Evolutionary conservation across 2,888 invertebrate genomes (phyloP).

Genomic region (Gisinianus flammeolus): DNA sequence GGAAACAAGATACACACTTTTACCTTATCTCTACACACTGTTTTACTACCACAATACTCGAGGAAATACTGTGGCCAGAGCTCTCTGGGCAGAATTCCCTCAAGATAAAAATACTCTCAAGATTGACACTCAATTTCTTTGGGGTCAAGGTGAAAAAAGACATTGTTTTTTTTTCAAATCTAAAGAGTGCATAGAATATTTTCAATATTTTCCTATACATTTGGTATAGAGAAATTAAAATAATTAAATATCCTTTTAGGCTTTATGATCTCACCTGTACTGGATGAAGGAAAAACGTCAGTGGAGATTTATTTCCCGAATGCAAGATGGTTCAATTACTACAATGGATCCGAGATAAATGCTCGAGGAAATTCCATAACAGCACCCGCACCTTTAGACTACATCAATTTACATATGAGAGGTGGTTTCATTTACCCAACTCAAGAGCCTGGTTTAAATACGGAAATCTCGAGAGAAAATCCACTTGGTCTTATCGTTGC

Average conservation of each 20-base stretch:
- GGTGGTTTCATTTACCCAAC: slow-evolving; percentile 59
- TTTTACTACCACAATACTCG: slow-evolving; percentile 74
- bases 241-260: slow-evolving; percentile 54
- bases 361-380: slow-evolving; percentile 48
- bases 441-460: slow-evolving; percentile 57
- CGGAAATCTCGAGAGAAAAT: slow-evolving; percentile 61
- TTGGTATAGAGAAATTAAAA: slow-evolving; percentile 37
- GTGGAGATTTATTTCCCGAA: slow-evolving; percentile 70
- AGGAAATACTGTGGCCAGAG: slow-evolving; percentile 63
- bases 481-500: slow-evolving; percentile 72
- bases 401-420: slow-evolving; percentile 57
- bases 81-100: slow-evolving; percentile 57
- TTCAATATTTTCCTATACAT: neutral
- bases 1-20: slow-evolving; percentile 62
- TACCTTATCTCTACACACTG: slow-evolving; percentile 65
- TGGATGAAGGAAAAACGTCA: slow-evolving; percentile 63
- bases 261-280: slow-evolving; percentile 75
- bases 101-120: slow-evolving; percentile 55
- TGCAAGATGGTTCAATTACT: slow-evolving; percentile 72
- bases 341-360: slow-evolving; percentile 58
- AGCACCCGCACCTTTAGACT: slow-evolving; percentile 44
- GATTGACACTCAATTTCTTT: slow-evolving; percentile 60
- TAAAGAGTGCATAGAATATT: neutral
- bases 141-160: slow-evolving; percentile 61
- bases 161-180: neutral